Conservation (phyloP, 2,797 vertebrate genomes). For the Spatula clypeata region DNA sequence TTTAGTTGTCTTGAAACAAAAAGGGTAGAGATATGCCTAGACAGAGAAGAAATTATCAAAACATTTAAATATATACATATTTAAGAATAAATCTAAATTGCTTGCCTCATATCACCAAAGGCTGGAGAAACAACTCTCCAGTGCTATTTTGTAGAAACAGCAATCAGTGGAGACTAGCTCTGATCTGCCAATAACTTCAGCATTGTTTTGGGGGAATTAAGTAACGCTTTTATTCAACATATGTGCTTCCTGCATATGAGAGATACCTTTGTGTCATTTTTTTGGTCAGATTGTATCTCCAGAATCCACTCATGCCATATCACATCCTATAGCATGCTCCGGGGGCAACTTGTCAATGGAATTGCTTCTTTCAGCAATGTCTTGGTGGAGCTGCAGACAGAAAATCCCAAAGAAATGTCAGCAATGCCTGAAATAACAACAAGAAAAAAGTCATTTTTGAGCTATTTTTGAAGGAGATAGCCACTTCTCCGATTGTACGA, state of each 20-base stretch:
- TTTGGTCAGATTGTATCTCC: background rate
- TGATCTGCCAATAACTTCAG: conserved; percentile 27
- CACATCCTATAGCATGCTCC: background rate
- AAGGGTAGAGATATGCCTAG: background rate
- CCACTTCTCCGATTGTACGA: background rate
- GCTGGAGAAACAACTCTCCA: background rate
- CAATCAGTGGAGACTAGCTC: background rate
- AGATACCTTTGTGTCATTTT: background rate
- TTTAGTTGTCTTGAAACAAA: background rate
- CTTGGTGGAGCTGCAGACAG: conserved; percentile 36
- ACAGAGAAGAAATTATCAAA: background rate
- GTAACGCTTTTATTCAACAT: background rate
- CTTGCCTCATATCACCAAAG: background rate
- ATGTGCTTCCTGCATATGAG: background rate
- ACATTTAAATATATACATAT: background rate
- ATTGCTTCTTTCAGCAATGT: conserved; percentile 3
- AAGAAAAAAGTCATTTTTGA: background rate
- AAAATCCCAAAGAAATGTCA: conserved; percentile 34
- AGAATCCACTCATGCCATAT: conserved; percentile 32
- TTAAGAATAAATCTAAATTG: background rate
- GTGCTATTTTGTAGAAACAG: background rate
- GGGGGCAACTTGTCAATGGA: conserved; percentile 53
- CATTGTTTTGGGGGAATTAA: conserved; percentile 13
- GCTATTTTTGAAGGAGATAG: conserved; percentile 42
- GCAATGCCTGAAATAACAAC: conserved; percentile 17